Evolutionary conservation across 2,888 invertebrate species (phyloP), one percentile per base, ranked within the genome.

Genomic region (Phalangium opilio): DNA sequence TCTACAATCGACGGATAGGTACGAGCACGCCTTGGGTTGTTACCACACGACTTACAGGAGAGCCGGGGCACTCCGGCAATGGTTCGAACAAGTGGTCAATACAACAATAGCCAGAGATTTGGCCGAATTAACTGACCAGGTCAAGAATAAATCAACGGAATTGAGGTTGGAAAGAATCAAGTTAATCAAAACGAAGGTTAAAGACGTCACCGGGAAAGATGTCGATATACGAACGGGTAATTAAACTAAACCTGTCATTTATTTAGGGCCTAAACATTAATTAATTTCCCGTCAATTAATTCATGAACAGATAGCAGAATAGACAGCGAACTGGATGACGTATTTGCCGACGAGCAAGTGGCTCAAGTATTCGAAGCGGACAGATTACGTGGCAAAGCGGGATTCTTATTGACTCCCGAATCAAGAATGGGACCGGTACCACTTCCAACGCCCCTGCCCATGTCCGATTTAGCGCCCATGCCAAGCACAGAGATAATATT

Each of bases 101-200:
- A 64, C 64, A 8, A 71, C 70, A 7, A 73, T 73, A 40, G 56
- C 64, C 43, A 65, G 65, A 52, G 73, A 73, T 56, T 53, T 71
- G 49, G 63, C 63, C 39, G 61, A 62, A 33, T 65, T 69, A 2
- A 67, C 64, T 15, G 63, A 64, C 27, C 64, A 64, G 21, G 66
- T 67, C 17, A 59, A 60, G 32, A 60, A 61, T 21, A 67, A 65
- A 42, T 64, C 68, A 39, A 62, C 62, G 27, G 64, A 63, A 14
- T 60, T 73, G 41, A 58, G 72, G 8, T 59, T 61, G 41, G 73
- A 73, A 56, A 58, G 73, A 41, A 61, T 73, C 18, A 55, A 62
- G 12, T 60, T 73, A 36, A 70, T 73, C 55, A 50, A 45, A 41
- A 27, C 20, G 15, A 50, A 53, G 45, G 50, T 57, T 2, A 56